Percentiles rank a stretch among this genome's conserved stretches.
phyloP scores from a whole-genome alignment of 1,140 invertebrate genomes.

The Drosophila bocqueti region DNA sequence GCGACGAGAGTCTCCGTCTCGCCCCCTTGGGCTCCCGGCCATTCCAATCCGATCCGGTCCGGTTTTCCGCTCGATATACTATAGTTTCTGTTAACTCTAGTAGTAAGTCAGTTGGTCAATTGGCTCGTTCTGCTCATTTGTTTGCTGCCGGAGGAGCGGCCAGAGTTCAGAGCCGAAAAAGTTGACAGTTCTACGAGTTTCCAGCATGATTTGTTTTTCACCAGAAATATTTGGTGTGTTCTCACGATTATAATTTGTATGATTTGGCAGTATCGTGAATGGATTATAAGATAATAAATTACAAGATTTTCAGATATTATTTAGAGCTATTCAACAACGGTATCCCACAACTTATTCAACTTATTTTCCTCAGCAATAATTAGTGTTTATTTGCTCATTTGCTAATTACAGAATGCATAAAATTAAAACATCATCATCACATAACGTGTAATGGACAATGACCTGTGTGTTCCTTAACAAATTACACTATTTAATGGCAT shows the following conservation, averaged over 20 bases:
- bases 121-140: conserved; percentile 40
- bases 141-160: conserved; percentile 36
- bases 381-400: too few species aligned
- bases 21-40: conserved; percentile 28
- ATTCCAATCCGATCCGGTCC: conserved; percentile 37
- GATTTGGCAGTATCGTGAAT: background rate
- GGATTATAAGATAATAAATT: background rate
- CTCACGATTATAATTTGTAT: conserved; percentile 41
- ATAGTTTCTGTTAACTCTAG: conserved; percentile 18
- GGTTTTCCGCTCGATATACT: conserved; percentile 13
- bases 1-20: conserved; percentile 16
- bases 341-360: background rate
- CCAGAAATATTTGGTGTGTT: conserved; percentile 23
- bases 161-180: conserved; percentile 43
- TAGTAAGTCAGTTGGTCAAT: conserved; percentile 32
- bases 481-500: conserved; percentile 35
- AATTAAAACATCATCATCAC: conserved; percentile 5
- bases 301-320: too few species aligned
- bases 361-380: background rate
- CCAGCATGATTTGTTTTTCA: conserved; percentile 16
- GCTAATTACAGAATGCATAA: background rate
- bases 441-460: conserved; percentile 22
- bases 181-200: conserved; percentile 55
- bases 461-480: conserved; percentile 29
- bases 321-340: background rate